Evolutionary conservation across 2,797 vertebrate species (phyloP), one percentile per base, ranked within the genome.

Genomic region (Loriculus beryllinus): DNA sequence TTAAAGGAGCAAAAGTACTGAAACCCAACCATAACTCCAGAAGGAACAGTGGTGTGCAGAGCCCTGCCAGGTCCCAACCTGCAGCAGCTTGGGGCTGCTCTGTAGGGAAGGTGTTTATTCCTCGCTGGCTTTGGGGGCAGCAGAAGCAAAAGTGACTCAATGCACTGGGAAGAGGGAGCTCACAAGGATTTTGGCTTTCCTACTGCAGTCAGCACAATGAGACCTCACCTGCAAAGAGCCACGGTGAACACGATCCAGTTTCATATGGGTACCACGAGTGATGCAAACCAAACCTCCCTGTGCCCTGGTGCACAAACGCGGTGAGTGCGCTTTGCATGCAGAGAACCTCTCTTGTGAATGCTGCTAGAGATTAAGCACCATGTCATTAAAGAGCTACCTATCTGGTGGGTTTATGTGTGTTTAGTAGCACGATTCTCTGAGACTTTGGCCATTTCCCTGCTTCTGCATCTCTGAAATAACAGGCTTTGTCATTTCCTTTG

Each of bases 31-130:
- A 3, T 33, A 12, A 15, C n/a, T 6, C 20, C 21, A 6, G 4
- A 47, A 79, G 62, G 57, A 64, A 5, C 1, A 4, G 15, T 3
- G 19, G 4, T 19, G 37, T 10, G 45, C 49, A 9, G 48, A 45
- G 4, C 47, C 64, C 45, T 1, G 26, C 51, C 0, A 0, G 16
- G 39, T 29, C 23, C 54, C 31, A 2, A 6, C 7, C 45, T 35
- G n/a, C 62, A 48, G 60, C 48, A 6, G 14, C 16, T 12, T 2
- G 42, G n/a, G 40, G 37, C 39, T 78, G 0, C 0, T 5, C 56
- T 15, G 0, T 9, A 26, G 59, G 37, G 40, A 42, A 75, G 23
- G 33, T 12, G 20, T 35, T 59, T 22, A 3, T 40, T 49, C 16
- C 37, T 49, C 29, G 3, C 25, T 23, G 57, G 37, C 37, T 40